Percentiles rank a stretch among this genome's conserved stretches.
Evolutionary conservation across 2,113 vertebrate genomes (phyloP).

Genomic region (Prochilodus magdalenae): DNA sequence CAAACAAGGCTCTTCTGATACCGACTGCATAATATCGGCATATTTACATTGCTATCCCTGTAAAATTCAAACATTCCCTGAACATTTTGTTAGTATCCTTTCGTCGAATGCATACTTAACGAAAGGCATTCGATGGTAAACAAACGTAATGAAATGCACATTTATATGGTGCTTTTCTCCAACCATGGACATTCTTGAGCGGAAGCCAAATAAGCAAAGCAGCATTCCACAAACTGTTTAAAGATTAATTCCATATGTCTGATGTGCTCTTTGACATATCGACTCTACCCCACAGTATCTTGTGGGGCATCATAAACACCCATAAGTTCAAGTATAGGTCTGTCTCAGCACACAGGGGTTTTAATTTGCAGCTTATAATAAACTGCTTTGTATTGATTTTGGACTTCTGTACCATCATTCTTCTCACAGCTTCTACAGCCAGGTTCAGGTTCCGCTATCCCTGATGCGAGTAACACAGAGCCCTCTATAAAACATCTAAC

Average conservation of each 20-base stretch:
- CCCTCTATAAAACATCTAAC: constrained; percentile 50
- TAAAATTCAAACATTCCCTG: neutral
- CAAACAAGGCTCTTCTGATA: neutral
- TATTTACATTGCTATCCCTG: neutral
- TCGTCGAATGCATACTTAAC: neutral
- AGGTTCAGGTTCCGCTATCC: neutral
- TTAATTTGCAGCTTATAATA: neutral
- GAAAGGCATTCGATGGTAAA: neutral
- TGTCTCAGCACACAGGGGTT: neutral
- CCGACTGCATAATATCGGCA: neutral
- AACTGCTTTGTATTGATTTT: constrained; percentile 28
- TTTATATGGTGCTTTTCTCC: constrained; percentile 8
- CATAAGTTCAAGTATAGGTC: constrained; percentile 11
- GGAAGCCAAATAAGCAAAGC: constrained; percentile 21
- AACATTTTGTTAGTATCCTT: constrained; percentile 4
- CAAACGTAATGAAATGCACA: neutral
- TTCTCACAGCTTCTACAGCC: neutral
- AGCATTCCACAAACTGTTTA: constrained; percentile 41
- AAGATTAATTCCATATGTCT: constrained; percentile 33
- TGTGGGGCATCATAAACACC: constrained; percentile 14
- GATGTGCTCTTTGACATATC: neutral
- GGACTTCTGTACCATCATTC: constrained; percentile 7
- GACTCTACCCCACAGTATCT: constrained; percentile 23
- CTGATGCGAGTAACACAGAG: constrained; percentile 47
- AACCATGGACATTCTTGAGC: constrained; percentile 34